phyloP scores from a whole-genome alignment of 2,797 vertebrate species.

The Pangasius djambal region DNA sequence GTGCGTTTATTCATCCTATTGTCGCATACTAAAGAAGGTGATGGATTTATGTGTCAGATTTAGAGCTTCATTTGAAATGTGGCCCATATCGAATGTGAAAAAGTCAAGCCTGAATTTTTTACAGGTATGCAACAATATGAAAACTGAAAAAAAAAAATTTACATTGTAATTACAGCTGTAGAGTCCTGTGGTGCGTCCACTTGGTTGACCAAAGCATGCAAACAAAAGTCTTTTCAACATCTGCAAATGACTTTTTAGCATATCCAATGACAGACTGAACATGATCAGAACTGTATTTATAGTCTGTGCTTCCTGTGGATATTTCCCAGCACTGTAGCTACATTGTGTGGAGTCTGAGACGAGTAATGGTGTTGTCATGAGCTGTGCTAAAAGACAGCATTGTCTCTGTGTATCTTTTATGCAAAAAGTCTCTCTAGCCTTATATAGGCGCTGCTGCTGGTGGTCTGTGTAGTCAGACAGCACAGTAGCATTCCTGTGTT shows the following conservation, averaged over 20 bases:
- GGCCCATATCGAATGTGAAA: neutral
- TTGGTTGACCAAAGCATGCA: neutral
- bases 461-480: neutral
- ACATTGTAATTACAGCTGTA: neutral
- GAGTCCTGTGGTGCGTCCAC: neutral
- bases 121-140: neutral
- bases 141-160: neutral
- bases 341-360: conserved; percentile 32
- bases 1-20: neutral
- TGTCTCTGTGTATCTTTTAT: conserved; percentile 5
- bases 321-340: conserved; percentile 56
- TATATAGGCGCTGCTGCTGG: neutral
- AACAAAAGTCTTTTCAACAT: conserved; percentile 38
- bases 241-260: conserved; percentile 51
- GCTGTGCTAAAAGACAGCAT: conserved; percentile 56
- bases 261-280: conserved; percentile 63
- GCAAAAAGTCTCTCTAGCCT: conserved; percentile 15
- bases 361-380: conserved; percentile 63
- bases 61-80: neutral
- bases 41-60: neutral
- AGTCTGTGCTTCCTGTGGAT: conserved; percentile 69
- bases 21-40: neutral
- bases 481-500: conserved; percentile 16
- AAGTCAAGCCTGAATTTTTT: neutral
- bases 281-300: conserved; percentile 67